Evolutionary conservation across 2,888 invertebrate species (phyloP), one percentile per base, ranked within the genome.

Genomic region (Rhagonycha lutea): DNA sequence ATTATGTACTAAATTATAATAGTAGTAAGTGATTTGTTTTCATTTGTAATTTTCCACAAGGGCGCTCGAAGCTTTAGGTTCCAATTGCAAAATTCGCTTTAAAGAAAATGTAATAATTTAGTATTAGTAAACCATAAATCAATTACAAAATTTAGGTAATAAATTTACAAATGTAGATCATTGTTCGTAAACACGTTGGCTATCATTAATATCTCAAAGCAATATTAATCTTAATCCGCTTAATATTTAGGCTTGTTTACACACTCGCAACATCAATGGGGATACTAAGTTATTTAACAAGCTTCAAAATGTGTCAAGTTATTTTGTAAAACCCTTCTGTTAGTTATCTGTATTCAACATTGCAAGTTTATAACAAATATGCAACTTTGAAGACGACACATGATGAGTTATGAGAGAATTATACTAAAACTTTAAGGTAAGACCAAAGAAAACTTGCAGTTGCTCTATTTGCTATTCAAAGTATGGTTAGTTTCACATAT

Each of bases 331-430:
- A 65, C 63, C 63, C 63, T 24, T 65, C 63, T 24, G 26, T 65
- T 63, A 65, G 67, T 60, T 74, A 74, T 74, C 70, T 70, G 70
- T 63, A 69, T 69, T 61, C 70, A 47, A 23, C 74, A 70, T 26
- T 23, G 67, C 62, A 74, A 75, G 68, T 75, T 75, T 70, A 14
- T 29, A 75, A 75, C 75, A 71, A 75, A 68, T 75, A 70, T 75
- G 71, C 75, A 75, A 71, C 70, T 71, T 68, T 67, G 60, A 71
- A 71, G 71, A 14, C 68, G 26, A 61, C 68, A 60, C 47, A 47
- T 68, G 71, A 75, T 71, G 71, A 75, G 26, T 75, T 75, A 75
- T 68, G 70, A 62, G 75, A 14, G 32, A 68, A 75, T 75, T 75
- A 75, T 71, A 71, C 75, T 47, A 47, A 47, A 70, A 75, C 67